phyloP scores from a whole-genome alignment of 1,140 invertebrate genomes.

The Calephelis virginiensis region DNA sequence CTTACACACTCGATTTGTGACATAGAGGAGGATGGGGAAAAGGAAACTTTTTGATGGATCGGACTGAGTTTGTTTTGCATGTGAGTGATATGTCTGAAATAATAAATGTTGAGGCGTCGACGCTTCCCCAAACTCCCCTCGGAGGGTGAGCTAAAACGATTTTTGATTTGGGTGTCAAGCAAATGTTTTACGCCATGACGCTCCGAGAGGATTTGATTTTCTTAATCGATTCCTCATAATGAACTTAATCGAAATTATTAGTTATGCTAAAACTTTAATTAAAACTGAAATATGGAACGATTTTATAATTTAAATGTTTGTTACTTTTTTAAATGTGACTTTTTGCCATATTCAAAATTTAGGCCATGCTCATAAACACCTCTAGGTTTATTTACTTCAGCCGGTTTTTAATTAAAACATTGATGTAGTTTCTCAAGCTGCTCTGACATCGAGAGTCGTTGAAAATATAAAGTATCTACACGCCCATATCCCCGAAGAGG shows the following conservation, averaged over 20 bases:
- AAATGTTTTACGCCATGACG: constrained; percentile 75
- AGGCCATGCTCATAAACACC: too few relatives aligned
- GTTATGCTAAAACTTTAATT: background rate
- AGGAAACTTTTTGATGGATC: constrained; percentile 77
- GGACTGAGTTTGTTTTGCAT: constrained; percentile 78
- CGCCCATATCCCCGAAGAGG: too few relatives aligned
- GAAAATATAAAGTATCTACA: too few relatives aligned
- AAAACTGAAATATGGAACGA: background rate
- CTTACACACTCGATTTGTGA: constrained; percentile 77
- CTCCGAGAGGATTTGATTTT: constrained; percentile 71
- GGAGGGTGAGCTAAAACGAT: constrained; percentile 75
- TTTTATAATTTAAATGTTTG: too few relatives aligned
- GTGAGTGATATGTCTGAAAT: constrained; percentile 79
- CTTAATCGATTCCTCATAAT: constrained; percentile 70
- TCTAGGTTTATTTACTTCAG: too few relatives aligned
- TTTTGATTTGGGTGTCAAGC: constrained; percentile 78
- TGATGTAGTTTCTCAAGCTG: too few relatives aligned
- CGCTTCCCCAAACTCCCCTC: constrained; percentile 61
- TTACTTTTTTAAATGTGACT: too few relatives aligned
- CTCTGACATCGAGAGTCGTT: too few relatives aligned
- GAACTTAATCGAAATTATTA: constrained; percentile 19
- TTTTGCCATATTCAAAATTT: too few relatives aligned
- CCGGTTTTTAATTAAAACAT: too few relatives aligned
- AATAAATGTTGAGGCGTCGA: constrained; percentile 78
- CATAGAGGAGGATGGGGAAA: constrained; percentile 42